Base-by-base conservation (phyloP, 2,113 vertebrate genomes). In the Emberiza fucata region DNA sequence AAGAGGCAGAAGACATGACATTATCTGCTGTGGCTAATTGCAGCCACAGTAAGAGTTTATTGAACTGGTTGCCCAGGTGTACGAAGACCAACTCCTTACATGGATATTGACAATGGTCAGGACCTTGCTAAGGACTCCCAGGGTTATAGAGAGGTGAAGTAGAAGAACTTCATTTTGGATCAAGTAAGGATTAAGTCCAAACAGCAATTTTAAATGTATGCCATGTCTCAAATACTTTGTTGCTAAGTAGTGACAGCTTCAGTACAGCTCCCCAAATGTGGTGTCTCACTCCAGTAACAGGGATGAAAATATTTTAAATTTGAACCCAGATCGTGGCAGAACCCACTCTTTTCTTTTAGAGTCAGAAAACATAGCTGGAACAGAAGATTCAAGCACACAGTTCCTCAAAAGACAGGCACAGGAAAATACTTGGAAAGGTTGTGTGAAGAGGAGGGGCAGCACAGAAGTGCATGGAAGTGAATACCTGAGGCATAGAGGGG, bases 71-170 rank as follows among this genome's bases (percentile, higher is more conserved):
- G 42, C 44, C 29, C 29, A 44, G n/a, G 7, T 47, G 6, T 45
- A 37, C 1, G 1, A 4, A 78, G 44, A 37, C 16, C 16, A 33
- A 7, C 14, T 66, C 44, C 42, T 63, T 61, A 59, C 29, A 22
- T 19, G 29, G 8, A 16, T 5, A 48, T 0, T 50, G 33, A 45
- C 54, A 59, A 13, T 0, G 2, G 53, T 13, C 65, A 73, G 23
- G 50, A 63, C 23, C 56, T 84, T 70, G 29, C 42, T 51, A 73
- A 89, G 39, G 71, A 83, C 64, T 78, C 37, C 29, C 3, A 65
- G 14, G 25, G 16, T 57, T 77, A 80, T 2, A 73, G 40, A 72
- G 24, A 72, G 19, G 24, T 44, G 40, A 89, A 68, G 18, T 5
- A 6, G 23, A 81, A 85, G 22, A 88, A 80, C 7, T 31, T 69